A percentile compares a stretch with the other conserved stretches of the same genome.
Evolutionary conservation across 2,888 invertebrate genomes (phyloP).

Genomic region (Gisinianus flammeolus): DNA sequence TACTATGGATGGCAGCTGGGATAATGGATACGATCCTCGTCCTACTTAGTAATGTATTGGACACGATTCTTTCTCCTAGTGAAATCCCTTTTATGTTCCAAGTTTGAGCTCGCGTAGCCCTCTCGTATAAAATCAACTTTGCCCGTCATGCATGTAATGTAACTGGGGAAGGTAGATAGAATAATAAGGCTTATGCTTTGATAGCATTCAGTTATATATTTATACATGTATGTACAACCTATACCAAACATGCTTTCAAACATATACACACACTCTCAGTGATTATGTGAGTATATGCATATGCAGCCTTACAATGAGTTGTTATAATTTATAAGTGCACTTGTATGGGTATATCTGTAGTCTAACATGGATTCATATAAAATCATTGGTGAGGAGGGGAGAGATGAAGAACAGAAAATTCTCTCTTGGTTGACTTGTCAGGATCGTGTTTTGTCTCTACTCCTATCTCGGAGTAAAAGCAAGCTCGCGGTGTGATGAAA

Average conservation of each 20-base stretch:
- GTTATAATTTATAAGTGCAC: neutral
- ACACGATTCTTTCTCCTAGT: constrained; percentile 24
- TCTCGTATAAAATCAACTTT: constrained; percentile 3
- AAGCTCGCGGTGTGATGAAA: constrained; percentile 26
- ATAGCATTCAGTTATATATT: neutral
- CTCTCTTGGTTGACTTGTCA: constrained; percentile 25
- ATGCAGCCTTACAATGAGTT: neutral
- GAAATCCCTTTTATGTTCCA: constrained; percentile 19
- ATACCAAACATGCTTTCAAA: neutral
- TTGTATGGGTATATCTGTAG: neutral
- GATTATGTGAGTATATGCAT: neutral
- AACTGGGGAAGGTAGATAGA: neutral
- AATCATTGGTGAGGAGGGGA: constrained; percentile 11
- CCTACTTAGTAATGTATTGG: constrained; percentile 12
- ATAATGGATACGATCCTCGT: constrained; percentile 25
- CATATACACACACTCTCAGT: neutral
- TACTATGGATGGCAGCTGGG: constrained; percentile 26
- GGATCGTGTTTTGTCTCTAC: constrained; percentile 23
- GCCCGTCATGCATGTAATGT: constrained; percentile 13
- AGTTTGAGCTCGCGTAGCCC: neutral
- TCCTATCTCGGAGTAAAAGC: neutral
- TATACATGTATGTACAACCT: neutral
- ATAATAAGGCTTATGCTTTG: neutral
- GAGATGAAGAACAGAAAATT: constrained; percentile 7
- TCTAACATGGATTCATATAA: neutral